These are phyloP conservation scores for Selenia dentaria DNA, from an alignment of 2,888 invertebrate genomes.

Conservation along the genomic window DNA sequence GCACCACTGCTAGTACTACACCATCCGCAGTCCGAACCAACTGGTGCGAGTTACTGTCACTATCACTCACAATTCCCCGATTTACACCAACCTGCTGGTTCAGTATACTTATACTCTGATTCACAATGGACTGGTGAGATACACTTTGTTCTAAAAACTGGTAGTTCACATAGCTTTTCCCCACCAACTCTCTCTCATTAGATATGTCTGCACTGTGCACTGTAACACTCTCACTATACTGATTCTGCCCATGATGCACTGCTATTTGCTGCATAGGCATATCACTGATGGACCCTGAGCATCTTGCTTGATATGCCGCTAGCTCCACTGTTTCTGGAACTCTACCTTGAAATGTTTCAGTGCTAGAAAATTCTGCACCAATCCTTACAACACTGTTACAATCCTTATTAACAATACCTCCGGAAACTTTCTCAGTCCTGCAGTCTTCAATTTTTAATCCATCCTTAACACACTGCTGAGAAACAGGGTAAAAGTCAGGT, in stretches of 20 bases:
- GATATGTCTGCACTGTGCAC: constrained; percentile 63
- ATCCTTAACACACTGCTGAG: constrained; percentile 63
- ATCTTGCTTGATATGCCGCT: constrained; percentile 65
- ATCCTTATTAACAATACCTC: constrained; percentile 52
- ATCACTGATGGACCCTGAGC: constrained; percentile 52
- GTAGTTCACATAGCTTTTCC: constrained; percentile 78
- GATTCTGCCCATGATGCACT: constrained; percentile 60
- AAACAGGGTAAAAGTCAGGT: constrained; percentile 56
- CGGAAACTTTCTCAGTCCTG: constrained; percentile 43
- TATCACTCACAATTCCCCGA: constrained; percentile 64
- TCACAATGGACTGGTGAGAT: constrained; percentile 79
- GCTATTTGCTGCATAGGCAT: constrained; percentile 64
- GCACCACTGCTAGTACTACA: constrained; percentile 75
- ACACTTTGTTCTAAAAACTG: constrained; percentile 82
- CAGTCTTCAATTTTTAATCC: constrained; percentile 55
- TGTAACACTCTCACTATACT: constrained; percentile 64
- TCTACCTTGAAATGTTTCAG: constrained; percentile 61
- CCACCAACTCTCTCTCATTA: constrained; percentile 68
- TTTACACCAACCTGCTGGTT: constrained; percentile 79
- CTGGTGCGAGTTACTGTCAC: constrained; percentile 64
- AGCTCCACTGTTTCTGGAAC: constrained; percentile 58
- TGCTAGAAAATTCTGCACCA: constrained; percentile 52
- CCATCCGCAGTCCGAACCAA: constrained; percentile 76
- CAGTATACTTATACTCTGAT: constrained; percentile 80
- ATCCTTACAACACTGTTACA: constrained; percentile 44